Conservation (phyloP, 2,113 vertebrate species). For the Xiphorhynchus elegans region DNA sequence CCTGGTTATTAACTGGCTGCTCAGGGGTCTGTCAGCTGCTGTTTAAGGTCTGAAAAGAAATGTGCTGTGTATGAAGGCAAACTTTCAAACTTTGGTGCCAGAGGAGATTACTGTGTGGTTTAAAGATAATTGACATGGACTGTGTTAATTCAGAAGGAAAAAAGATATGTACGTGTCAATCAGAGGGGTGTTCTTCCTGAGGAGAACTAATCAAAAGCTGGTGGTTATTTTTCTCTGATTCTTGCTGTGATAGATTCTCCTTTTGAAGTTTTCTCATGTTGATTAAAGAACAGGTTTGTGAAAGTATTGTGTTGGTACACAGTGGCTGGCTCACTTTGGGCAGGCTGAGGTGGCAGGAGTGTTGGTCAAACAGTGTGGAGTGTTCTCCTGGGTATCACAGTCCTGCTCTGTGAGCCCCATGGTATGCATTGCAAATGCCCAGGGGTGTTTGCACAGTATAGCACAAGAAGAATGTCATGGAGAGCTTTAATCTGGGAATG, state of each 20-base stretch:
- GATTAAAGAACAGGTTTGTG: background rate
- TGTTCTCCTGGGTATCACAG: background rate
- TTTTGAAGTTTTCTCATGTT: background rate
- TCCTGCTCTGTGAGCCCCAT: background rate
- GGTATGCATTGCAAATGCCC: constrained; percentile 2
- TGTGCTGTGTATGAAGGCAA: rapidly evolving
- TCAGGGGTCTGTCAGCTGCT: background rate
- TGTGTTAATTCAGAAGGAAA: background rate
- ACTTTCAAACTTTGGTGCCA: background rate
- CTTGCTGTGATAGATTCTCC: background rate
- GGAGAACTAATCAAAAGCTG: background rate
- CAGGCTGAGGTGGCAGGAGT: background rate
- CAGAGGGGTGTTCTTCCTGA: background rate
- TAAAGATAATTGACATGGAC: background rate
- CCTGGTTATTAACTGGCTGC: background rate
- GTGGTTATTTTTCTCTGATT: background rate
- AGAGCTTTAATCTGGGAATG: constrained; percentile 36
- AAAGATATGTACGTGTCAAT: background rate
- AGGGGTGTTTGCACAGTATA: constrained; percentile 4
- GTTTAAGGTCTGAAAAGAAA: background rate
- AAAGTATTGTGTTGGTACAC: background rate
- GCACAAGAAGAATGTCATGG: background rate
- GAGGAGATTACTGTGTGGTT: background rate
- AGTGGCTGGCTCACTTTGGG: background rate
- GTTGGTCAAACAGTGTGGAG: background rate